Base-by-base conservation (phyloP, 1,140 invertebrate species). In the Drosophila eugracilis region DNA sequence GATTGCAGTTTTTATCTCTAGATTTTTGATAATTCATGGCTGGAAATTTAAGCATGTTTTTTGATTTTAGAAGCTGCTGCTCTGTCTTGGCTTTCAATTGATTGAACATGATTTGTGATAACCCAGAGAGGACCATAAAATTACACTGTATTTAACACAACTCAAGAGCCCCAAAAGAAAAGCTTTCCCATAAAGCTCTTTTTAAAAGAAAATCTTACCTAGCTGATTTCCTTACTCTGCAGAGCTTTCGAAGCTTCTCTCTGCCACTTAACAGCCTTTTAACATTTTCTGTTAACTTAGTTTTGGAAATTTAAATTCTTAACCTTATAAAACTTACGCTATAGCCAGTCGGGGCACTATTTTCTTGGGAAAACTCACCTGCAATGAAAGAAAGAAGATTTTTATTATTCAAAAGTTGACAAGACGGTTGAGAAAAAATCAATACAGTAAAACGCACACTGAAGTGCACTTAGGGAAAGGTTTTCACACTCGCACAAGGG, bases 331-430 rank as follows among this genome's bases (percentile, higher is more conserved):
- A 77, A 84, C 83, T 86, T 83, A 86, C 83, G 65, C 15, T 39
- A 44, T 37, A 19, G 0, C 45, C 55, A 58, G n/a, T 22, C n/a
- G 26, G 44, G 42, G 14, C 26, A 28, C 24, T 12, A 21, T 39
- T 37, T 49, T 44, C 49, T 57, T 39, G 26, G 37, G 47, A 70
- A 80, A 78, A 86, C 83, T 86, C 74, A 86, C 83, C 83, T 86
- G 83, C 60, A 86, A 86, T 17, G 45, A 72, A 44, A 67, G 14
- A 44, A 62, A 59, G 34, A 36, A 34, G 44, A 30, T 41, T 41
- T 62, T 53, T 48, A 63, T 57, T 62, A 44, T 60, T 58, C 48
- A 58, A 52, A 55, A 73, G 41, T 55, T 73, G 22, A 48, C 47
- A 73, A 54, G 45, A 14, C 17, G 30, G 19, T 59, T 41, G 15